Conservation (phyloP, 2,888 invertebrate genomes). For the Tenthredo livida region DNA sequence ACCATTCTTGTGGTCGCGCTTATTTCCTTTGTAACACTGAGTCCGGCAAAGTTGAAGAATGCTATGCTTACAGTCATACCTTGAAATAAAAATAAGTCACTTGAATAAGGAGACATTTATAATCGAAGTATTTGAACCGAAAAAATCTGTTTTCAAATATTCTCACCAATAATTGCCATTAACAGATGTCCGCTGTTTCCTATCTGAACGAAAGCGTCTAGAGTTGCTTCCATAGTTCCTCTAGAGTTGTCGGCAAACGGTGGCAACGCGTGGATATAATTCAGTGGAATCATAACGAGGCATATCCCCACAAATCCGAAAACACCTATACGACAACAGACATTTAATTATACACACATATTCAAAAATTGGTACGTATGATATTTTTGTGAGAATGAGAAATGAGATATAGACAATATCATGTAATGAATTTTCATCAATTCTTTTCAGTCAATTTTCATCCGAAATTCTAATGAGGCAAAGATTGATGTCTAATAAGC, state of each 20-base stretch:
- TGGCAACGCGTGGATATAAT: constrained; percentile 87
- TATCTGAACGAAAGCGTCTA: constrained; percentile 93
- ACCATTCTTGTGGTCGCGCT: constrained; percentile 96
- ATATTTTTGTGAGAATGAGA: neutral
- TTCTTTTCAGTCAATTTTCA: neutral
- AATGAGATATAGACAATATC: neutral
- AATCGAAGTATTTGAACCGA: constrained; percentile 3
- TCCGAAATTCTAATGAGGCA: neutral
- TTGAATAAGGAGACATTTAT: constrained; percentile 30
- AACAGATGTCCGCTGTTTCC: constrained; percentile 83
- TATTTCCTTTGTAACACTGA: constrained; percentile 95
- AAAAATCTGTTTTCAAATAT: constrained; percentile 21
- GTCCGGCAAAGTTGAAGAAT: constrained; percentile 95
- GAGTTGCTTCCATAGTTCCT: constrained; percentile 89
- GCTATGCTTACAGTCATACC: constrained; percentile 93
- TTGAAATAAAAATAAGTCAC: constrained; percentile 72
- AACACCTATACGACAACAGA: constrained; percentile 77
- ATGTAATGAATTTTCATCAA: neutral
- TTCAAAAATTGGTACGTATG: constrained; percentile 9
- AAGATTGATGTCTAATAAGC: constrained; percentile 23
- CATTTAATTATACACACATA: neutral
- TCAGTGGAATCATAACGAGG: constrained; percentile 87
- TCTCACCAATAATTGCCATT: constrained; percentile 83
- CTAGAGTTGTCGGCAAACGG: constrained; percentile 89
- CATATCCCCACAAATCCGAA: constrained; percentile 86